phyloP scores from a whole-genome alignment of 2,888 invertebrate genomes.

The Ametastegia equiseti region DNA sequence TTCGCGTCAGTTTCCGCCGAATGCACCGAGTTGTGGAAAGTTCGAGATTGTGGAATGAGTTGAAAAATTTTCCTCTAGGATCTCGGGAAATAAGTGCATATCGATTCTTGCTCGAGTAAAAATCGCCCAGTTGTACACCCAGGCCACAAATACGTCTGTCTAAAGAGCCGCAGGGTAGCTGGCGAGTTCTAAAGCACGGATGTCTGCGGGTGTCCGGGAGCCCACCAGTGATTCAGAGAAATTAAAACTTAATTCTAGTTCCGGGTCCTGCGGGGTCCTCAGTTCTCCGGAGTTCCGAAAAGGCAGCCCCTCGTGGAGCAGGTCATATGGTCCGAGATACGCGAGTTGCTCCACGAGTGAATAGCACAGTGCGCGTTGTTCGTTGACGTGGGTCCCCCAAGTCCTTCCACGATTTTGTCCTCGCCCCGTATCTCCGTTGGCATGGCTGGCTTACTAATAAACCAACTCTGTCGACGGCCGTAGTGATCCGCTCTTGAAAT shows the following conservation, averaged over 20 bases:
- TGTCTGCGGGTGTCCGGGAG: neutral
- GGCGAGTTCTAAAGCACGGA: neutral
- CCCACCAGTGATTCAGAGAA: constrained; percentile 74
- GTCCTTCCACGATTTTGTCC: constrained; percentile 16
- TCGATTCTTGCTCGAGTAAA: constrained; percentile 63
- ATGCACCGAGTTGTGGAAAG: constrained; percentile 6
- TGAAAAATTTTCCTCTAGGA: neutral
- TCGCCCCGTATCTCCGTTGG: neutral
- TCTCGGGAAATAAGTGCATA: constrained; percentile 64
- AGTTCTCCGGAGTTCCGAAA: neutral
- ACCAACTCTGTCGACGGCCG: constrained; percentile 29
- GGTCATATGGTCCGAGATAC: constrained; percentile 4
- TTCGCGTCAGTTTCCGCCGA: constrained; percentile 6
- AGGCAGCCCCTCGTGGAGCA: neutral
- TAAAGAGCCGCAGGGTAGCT: constrained; percentile 66
- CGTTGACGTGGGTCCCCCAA: constrained; percentile 41
- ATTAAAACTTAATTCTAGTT: constrained; percentile 75
- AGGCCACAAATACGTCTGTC: constrained; percentile 67
- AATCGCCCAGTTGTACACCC: constrained; percentile 47
- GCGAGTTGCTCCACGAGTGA: neutral
- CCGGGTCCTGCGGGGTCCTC: constrained; percentile 65
- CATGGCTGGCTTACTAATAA: constrained; percentile 25
- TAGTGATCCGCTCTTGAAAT: constrained; percentile 2
- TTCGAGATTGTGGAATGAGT: constrained; percentile 4
- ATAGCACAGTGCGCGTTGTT: constrained; percentile 4